Evolutionary conservation across 2,797 vertebrate genomes (phyloP).

Genomic region (Sebastes glaucus): DNA sequence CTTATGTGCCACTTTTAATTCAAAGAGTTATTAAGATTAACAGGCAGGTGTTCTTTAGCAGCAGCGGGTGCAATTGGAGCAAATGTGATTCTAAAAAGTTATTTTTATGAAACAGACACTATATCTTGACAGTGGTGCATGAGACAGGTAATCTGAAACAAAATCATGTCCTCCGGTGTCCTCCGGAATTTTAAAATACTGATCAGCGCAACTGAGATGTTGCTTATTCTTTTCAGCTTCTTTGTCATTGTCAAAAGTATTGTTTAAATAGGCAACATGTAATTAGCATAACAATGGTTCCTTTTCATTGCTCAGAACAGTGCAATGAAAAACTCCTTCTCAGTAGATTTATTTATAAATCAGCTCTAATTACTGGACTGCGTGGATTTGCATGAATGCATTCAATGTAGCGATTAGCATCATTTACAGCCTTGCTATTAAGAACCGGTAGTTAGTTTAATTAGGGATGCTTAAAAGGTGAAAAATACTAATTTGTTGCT

Average conservation of each 20-base stretch:
- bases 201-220: not conserved
- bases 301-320: not conserved
- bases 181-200: not conserved
- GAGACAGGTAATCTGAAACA: no score
- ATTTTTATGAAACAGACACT: no score
- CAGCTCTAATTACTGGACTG: slow-evolving; percentile 8
- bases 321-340: not conserved
- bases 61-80: no score
- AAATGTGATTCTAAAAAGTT: no score
- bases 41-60: not conserved
- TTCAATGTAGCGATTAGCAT: not conserved
- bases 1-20: not conserved
- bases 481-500: slow-evolving; percentile 7
- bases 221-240: not conserved
- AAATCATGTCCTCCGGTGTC: no score
- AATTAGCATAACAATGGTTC: not conserved
- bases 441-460: not conserved
- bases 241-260: not conserved
- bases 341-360: slow-evolving; percentile 29
- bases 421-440: slow-evolving; percentile 4
- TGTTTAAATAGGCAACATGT: not conserved
- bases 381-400: slow-evolving; percentile 1
- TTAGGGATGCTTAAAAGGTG: slow-evolving; percentile 1
- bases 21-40: not conserved
- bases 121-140: no score